phyloP scores from a whole-genome alignment of 2,113 vertebrate genomes.

The Oreochromis niloticus region DNA sequence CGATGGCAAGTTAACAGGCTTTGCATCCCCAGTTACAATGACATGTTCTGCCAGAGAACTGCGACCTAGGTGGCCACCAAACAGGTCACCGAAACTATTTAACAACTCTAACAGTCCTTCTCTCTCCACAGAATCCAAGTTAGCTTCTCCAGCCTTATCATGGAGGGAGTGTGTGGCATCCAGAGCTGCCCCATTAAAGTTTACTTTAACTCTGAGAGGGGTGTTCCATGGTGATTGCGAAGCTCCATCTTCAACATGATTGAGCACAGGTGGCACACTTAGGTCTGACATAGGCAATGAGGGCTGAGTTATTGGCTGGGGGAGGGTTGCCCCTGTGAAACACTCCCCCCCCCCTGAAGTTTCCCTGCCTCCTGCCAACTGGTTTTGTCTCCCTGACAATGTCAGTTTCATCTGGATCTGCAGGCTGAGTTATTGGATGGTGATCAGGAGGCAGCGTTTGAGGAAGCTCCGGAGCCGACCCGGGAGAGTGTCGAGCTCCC shows the following conservation, averaged over 20 bases:
- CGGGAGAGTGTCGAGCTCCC: background rate
- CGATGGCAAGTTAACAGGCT: too few species aligned
- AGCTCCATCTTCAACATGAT: background rate
- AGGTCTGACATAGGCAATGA: background rate
- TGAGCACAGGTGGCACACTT: background rate
- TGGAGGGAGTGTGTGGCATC: background rate
- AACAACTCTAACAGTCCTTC: too few species aligned
- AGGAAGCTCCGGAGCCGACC: accelerated
- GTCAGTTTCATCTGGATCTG: background rate
- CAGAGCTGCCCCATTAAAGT: background rate
- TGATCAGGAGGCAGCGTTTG: accelerated
- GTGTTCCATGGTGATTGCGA: background rate
- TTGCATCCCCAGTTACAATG: too few species aligned
- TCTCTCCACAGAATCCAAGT: too few species aligned
- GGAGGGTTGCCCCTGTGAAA: background rate
- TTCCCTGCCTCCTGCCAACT: background rate
- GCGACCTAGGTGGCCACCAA: too few species aligned
- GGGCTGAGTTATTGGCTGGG: background rate
- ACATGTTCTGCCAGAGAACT: too few species aligned
- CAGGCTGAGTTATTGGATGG: accelerated
- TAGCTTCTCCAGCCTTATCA: too few species aligned
- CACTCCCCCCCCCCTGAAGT: background rate
- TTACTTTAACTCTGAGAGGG: background rate
- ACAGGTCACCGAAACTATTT: too few species aligned
- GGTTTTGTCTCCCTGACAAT: accelerated